A percentile compares a stretch with the other conserved stretches of the same genome.
These are phyloP conservation scores for Synergus itoensis DNA, from an alignment of 2,888 invertebrate species.

Conservation along the genomic window DNA sequence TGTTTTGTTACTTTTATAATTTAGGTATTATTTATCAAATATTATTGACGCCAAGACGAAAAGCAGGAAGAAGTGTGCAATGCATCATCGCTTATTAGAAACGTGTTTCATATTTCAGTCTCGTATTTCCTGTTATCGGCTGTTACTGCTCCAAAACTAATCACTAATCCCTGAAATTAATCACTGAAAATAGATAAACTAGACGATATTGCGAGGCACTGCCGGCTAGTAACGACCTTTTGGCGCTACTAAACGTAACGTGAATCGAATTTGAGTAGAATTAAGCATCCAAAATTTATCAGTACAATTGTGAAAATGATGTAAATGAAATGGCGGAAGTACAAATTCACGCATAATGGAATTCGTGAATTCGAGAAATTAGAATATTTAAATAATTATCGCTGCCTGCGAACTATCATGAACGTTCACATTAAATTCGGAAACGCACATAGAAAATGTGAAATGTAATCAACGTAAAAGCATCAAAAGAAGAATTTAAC, in stretches of 20 bases:
- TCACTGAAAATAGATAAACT: constrained; percentile 8
- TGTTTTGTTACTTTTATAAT: background rate
- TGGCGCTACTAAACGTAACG: background rate
- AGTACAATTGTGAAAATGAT: background rate
- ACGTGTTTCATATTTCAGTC: background rate
- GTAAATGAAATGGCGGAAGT: background rate
- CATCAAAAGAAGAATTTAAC: too few relatives aligned
- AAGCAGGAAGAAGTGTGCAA: background rate
- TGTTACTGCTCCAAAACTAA: constrained; percentile 10
- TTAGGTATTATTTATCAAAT: background rate
- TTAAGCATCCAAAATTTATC: background rate
- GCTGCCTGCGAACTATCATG: background rate
- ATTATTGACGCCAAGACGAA: background rate
- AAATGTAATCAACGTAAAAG: too few relatives aligned
- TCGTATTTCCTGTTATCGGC: constrained; percentile 18
- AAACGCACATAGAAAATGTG: too few relatives aligned
- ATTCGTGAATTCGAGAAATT: background rate
- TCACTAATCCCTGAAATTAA: constrained; percentile 15
- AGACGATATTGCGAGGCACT: background rate
- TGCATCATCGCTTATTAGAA: background rate
- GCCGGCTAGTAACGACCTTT: background rate
- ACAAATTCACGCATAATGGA: background rate
- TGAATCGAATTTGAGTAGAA: background rate
- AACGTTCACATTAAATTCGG: background rate
- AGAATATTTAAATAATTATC: background rate